A percentile compares a stretch with the other conserved stretches of the same genome.
phyloP scores from a whole-genome alignment of 2,113 vertebrate genomes.

The Gymnobelideus leadbeateri region DNA sequence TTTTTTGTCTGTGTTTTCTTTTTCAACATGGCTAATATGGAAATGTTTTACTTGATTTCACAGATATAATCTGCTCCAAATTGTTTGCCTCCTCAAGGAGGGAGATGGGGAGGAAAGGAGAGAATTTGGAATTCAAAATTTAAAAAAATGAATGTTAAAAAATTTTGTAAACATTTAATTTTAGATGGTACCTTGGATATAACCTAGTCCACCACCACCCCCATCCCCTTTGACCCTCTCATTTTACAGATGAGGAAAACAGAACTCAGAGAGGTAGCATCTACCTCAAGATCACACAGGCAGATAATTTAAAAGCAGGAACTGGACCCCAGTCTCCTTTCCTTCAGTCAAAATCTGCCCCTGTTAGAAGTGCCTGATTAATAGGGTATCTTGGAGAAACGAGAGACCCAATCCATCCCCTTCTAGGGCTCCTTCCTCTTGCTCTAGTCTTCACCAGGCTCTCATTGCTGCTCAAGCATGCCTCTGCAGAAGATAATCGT shows the following conservation, averaged over 20 bases:
- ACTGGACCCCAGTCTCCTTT: neutral
- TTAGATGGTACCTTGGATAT: neutral
- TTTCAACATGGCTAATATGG: neutral
- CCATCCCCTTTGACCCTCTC: neutral
- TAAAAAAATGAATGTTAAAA: neutral
- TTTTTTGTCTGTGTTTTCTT: neutral
- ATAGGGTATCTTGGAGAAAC: neutral
- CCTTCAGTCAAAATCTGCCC: neutral
- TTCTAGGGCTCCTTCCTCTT: neutral
- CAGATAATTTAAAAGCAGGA: neutral
- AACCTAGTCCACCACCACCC: neutral
- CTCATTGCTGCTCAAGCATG: neutral
- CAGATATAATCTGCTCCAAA: neutral
- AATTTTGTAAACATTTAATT: neutral
- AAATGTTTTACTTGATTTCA: neutral
- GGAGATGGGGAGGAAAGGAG: neutral
- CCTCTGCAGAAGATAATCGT: neutral
- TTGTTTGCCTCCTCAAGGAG: neutral
- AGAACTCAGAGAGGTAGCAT: neutral
- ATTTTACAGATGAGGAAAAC: neutral
- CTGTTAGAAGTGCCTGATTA: neutral
- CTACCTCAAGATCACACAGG: neutral
- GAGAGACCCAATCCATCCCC: neutral
- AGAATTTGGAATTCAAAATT: neutral
- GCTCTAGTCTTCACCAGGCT: neutral